A percentile compares a stretch with the other conserved stretches of the same genome.
Conservation (phyloP, 2,888 invertebrate species). For the Chrysomela aeneicollis region DNA sequence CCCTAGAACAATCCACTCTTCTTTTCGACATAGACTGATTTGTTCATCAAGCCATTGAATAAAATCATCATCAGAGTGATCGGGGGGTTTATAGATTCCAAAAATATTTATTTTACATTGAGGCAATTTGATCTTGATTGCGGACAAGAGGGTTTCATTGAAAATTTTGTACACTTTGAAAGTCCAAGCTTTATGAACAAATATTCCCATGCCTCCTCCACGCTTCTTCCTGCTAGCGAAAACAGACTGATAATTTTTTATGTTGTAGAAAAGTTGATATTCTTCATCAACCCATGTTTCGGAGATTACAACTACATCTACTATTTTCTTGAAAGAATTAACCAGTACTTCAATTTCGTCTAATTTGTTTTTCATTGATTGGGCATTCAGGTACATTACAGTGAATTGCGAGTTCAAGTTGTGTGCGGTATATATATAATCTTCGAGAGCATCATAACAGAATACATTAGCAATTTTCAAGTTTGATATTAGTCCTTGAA, state of each 20-base stretch:
- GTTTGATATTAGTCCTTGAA: not conserved
- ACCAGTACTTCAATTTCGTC: not conserved
- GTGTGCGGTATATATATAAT: too few species aligned
- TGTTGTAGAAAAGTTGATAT: not conserved
- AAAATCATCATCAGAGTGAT: too few species aligned
- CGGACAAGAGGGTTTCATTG: not conserved
- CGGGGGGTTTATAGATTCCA: too few species aligned
- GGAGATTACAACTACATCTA: not conserved
- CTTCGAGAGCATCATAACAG: not conserved
- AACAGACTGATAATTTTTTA: too few species aligned
- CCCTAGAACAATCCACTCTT: too few species aligned
- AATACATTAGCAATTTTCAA: not conserved
- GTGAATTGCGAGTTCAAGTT: too few species aligned
- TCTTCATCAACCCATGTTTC: constrained; percentile 2
- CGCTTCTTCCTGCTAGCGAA: too few species aligned
- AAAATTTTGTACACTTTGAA: not conserved
- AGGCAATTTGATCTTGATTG: not conserved
- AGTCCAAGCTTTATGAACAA: not conserved
- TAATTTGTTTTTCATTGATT: not conserved
- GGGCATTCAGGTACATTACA: not conserved
- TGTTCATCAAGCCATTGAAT: too few species aligned
- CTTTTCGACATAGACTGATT: too few species aligned
- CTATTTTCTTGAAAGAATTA: not conserved
- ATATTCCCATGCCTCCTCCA: too few species aligned
- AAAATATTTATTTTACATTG: too few species aligned